phyloP scores from a whole-genome alignment of 2,113 vertebrate species.

The Hydropotes inermis region DNA sequence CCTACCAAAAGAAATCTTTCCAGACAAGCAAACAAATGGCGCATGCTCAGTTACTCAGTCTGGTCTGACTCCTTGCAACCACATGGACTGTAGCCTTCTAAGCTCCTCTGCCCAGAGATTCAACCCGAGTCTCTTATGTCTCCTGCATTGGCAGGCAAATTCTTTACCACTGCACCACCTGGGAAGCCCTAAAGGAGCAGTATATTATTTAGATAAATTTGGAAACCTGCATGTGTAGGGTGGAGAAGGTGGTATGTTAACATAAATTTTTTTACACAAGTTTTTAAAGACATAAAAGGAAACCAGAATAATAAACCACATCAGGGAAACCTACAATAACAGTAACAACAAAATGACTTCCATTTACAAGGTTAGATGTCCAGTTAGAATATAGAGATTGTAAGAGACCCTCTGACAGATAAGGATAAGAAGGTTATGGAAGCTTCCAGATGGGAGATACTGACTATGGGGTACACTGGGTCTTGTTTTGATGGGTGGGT shows the following conservation, averaged over 20 bases:
- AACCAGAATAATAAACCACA: not conserved
- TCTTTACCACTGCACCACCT: not conserved
- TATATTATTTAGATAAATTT: not conserved
- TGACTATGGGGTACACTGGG: not conserved
- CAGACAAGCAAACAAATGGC: not conserved
- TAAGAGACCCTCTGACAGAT: not conserved
- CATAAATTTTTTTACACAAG: not conserved
- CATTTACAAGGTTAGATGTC: not conserved
- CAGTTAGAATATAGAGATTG: not conserved
- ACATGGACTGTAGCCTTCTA: not conserved
- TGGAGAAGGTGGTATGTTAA: not conserved
- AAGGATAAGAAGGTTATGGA: not conserved
- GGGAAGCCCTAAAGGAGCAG: not conserved
- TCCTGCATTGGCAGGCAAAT: not conserved
- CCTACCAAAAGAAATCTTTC: not conserved
- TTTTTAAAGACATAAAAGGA: not conserved
- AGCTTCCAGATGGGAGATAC: not conserved
- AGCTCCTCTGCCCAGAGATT: not conserved
- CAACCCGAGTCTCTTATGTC: not conserved
- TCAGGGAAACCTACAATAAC: not conserved
- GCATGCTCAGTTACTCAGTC: not conserved
- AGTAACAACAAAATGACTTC: not conserved
- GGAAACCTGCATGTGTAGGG: not conserved
- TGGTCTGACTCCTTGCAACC: not conserved
- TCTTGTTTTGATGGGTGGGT: not conserved